Conservation (phyloP, 2,797 vertebrate genomes). For the Sebastes wilsoni region DNA sequence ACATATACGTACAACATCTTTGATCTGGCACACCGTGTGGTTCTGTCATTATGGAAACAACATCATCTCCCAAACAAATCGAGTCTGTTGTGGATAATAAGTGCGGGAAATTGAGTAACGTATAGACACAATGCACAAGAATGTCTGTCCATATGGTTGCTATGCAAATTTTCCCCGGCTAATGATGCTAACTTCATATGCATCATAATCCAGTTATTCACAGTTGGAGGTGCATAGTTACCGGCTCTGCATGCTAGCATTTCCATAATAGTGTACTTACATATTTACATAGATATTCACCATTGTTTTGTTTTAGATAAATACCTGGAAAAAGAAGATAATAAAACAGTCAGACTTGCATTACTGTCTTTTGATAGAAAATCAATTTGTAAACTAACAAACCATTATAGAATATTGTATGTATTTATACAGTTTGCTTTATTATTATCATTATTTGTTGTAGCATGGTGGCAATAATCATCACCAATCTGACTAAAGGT, state of each 20-base stretch:
- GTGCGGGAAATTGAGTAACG: conserved; percentile 14
- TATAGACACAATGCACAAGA: not conserved
- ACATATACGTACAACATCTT: not conserved
- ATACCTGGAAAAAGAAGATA: not conserved
- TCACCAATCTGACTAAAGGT: not conserved
- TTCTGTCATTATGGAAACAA: not conserved
- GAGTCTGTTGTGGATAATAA: not conserved
- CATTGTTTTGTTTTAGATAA: too few relatives aligned
- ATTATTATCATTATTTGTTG: not conserved
- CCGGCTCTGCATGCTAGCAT: not conserved
- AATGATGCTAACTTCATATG: conserved; percentile 10
- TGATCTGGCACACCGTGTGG: not conserved
- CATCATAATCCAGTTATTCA: conserved; percentile 23
- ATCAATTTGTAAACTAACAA: not conserved
- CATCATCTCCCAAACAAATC: not conserved
- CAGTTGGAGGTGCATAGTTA: conserved; percentile 11
- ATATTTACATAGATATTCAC: not conserved
- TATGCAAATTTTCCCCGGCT: conserved; percentile 12
- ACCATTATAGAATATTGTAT: not conserved
- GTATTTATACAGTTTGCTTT: not conserved
- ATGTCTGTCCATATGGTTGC: conserved; percentile 23
- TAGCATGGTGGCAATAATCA: not conserved
- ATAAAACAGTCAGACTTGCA: not conserved
- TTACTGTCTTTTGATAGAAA: not conserved
- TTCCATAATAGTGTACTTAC: not conserved